phyloP scores from a whole-genome alignment of 2,113 vertebrate species.

The Vidua chalybeata region DNA sequence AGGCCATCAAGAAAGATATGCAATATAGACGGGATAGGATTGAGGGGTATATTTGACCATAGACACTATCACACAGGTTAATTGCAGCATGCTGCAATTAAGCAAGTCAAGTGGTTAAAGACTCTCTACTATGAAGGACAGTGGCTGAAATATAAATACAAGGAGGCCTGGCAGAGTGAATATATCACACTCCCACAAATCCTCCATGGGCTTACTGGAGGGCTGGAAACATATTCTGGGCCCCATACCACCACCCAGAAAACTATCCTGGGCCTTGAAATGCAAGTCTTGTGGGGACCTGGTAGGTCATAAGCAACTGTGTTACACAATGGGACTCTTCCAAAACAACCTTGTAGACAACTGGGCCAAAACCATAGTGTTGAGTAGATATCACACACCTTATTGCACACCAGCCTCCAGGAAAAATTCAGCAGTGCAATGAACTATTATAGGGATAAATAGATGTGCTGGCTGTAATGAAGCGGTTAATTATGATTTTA shows the following conservation, averaged over 20 bases:
- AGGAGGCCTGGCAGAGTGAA: not conserved
- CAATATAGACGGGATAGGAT: fast-evolving
- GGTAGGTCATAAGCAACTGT: not conserved
- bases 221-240: not conserved
- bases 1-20: not conserved
- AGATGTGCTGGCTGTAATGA: not conserved
- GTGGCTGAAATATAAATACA: not conserved
- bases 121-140: not conserved
- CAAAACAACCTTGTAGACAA: not conserved
- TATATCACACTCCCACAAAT: not conserved
- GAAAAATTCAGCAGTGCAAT: not conserved
- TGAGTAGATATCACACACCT: not conserved
- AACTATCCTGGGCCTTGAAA: not conserved
- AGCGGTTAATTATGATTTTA: not conserved
- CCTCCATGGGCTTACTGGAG: not conserved
- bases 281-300: not conserved
- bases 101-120: not conserved
- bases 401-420: not conserved
- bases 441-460: not conserved
- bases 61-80: too few species aligned
- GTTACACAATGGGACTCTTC: not conserved
- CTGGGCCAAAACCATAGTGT: not conserved
- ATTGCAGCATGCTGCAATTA: not conserved
- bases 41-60: not conserved
- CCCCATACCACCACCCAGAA: not conserved